Conservation (phyloP, 2,797 vertebrate species). For the Neosilurus mollespiculum region DNA sequence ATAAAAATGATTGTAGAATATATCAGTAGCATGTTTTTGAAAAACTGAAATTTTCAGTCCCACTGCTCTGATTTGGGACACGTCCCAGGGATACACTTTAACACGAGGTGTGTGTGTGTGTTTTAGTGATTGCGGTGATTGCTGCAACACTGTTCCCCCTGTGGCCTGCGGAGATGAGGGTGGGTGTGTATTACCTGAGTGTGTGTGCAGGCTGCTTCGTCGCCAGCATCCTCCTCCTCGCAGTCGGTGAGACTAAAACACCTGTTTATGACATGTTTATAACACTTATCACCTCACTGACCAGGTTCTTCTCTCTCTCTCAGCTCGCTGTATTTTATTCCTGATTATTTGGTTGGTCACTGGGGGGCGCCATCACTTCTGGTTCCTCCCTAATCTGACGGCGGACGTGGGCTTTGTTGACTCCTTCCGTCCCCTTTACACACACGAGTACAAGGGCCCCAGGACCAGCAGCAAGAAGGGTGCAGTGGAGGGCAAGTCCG, state of each 20-base stretch:
- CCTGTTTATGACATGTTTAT: neutral
- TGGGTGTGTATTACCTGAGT: slow-evolving; percentile 97
- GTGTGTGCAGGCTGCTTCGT: slow-evolving; percentile 98
- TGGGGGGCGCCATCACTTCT: slow-evolving; percentile 97
- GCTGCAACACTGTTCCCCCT: slow-evolving; percentile 96
- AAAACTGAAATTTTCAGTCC: too few species aligned
- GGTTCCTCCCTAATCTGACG: slow-evolving; percentile 97
- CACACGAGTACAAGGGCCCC: slow-evolving; percentile 97
- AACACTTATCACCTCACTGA: neutral
- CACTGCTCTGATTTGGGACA: too few species aligned
- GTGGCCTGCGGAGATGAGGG: slow-evolving; percentile 99
- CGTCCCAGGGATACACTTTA: too few species aligned
- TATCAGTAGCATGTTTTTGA: too few species aligned
- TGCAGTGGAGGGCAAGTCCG: slow-evolving; percentile 60
- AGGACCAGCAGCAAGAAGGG: slow-evolving; percentile 85
- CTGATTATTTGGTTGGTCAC: slow-evolving; percentile 97
- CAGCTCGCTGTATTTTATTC: slow-evolving; percentile 98
- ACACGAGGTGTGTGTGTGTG: slow-evolving; percentile 26
- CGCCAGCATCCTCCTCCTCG: slow-evolving; percentile 95
- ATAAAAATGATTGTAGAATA: too few species aligned
- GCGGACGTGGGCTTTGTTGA: slow-evolving; percentile 98
- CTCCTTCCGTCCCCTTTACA: slow-evolving; percentile 97
- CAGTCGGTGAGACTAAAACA: slow-evolving; percentile 82
- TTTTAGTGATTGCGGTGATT: slow-evolving; percentile 91
- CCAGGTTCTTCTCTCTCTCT: too few species aligned